Conservation (phyloP, 2,797 vertebrate genomes). For the Artibeus lituratus region DNA sequence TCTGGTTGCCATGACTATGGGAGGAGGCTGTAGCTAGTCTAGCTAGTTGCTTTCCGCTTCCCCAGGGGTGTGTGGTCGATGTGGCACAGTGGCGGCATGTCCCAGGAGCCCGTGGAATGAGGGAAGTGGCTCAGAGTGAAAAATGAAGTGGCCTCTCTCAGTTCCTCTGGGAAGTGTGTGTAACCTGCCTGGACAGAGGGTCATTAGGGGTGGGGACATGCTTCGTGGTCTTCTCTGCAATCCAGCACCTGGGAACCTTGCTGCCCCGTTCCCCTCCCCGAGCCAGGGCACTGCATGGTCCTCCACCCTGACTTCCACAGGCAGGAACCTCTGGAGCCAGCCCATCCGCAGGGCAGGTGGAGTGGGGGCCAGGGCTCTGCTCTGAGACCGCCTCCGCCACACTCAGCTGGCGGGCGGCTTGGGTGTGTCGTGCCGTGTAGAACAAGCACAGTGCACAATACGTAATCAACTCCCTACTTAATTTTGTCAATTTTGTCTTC, state of each 20-base stretch:
- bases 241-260: background rate
- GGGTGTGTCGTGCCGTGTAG: fast-evolving
- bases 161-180: slow-evolving; percentile 45
- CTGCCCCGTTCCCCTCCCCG: background rate
- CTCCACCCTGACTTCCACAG: background rate
- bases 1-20: background rate
- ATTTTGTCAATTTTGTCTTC: background rate
- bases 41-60: background rate
- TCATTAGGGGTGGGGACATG: background rate
- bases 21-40: background rate
- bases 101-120: background rate
- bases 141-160: slow-evolving; percentile 56
- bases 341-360: background rate
- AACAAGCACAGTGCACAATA: background rate
- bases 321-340: background rate
- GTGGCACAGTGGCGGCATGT: background rate
- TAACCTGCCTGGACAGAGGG: background rate
- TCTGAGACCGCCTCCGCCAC: background rate
- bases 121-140: slow-evolving; percentile 66
- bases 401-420: background rate
- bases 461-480: background rate
- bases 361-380: background rate
- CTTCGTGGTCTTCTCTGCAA: background rate
- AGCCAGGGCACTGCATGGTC: background rate
- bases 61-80: background rate